Evolutionary conservation across 2,797 vertebrate genomes (phyloP), one percentile per base, ranked within the genome.

Genomic region (Hemitrygon akajei): DNA sequence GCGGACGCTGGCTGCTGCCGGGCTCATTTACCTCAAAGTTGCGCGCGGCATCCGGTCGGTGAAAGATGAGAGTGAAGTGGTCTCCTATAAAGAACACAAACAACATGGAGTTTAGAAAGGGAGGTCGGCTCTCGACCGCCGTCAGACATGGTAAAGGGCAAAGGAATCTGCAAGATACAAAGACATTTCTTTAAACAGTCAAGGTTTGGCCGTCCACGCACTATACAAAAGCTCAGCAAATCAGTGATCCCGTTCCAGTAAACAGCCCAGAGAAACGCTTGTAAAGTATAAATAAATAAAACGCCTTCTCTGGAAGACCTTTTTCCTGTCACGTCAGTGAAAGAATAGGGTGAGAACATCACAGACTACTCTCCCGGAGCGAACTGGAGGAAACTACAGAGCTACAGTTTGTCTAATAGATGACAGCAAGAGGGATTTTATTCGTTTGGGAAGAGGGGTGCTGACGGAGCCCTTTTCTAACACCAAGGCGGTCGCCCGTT

Each of bases 121-220:
- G 30, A 16, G 47, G 66, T 11, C 12, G 6, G 20, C 37, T n/a
- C 20, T 69, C 16, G 89, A 25, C 10, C 22, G 66, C 66, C 69
- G 40, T 16, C 18, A 25, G n/a, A 25, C 66, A 71, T 66, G 37
- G 37, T 7, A 37, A 91, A 75, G 20, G 20, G 37, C 37, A 73
- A 91, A 1, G 47, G 22, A 75, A 25, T 69, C 91, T 92, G 91
- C 56, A 40, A 75, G 91, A 92, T 69, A 75, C 91, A 92, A 75
- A 92, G 91, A 20, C 37, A 92, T 40, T 25, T 40, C 69, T 75
- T 73, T 92, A 92, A 92, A 92, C 34, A 73, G 34, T 69, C 37
- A 16, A 30, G 91, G 69, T 56, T 92, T 75, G 40, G 71, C 71
- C 12, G 58, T 63, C 34, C 18, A 47, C 30, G 37, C 37, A 75